A percentile compares a stretch with the other conserved stretches of the same genome.
These are phyloP conservation scores for Pygmarrhopalites habei DNA, from an alignment of 1,140 invertebrate genomes.

Conservation along the genomic window DNA sequence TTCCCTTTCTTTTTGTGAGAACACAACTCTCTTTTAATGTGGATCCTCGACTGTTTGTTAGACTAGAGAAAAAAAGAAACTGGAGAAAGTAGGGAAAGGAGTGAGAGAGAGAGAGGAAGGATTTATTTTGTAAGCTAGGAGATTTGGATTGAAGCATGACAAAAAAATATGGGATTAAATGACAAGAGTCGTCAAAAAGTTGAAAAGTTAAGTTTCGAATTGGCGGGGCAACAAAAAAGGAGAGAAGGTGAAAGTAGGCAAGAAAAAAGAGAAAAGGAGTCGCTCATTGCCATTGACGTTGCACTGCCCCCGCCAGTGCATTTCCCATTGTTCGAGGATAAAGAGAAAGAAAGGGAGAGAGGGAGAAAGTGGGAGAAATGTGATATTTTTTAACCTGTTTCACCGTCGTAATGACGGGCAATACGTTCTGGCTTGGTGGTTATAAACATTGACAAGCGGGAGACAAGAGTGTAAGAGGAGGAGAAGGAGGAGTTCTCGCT, in stretches of 20 bases:
- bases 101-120: background rate
- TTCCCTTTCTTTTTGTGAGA: too few relatives aligned
- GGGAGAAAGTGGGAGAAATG: slow-evolving; percentile 1
- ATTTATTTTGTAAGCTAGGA: background rate
- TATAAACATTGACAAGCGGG: slow-evolving; percentile 21
- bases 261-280: background rate
- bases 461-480: slow-evolving; percentile 2
- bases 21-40: too few relatives aligned
- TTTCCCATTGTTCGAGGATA: too few relatives aligned
- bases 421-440: slow-evolving; percentile 24
- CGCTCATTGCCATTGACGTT: slow-evolving; percentile 18
- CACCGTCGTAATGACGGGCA: slow-evolving; percentile 12
- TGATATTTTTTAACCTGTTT: slow-evolving; percentile 17
- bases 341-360: too few relatives aligned
- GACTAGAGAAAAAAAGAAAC: too few relatives aligned
- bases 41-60: too few relatives aligned
- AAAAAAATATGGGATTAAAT: background rate
- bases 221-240: background rate
- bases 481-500: background rate
- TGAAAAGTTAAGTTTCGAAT: background rate
- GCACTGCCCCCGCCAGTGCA: too few relatives aligned
- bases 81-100: too few relatives aligned
- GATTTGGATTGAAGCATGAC: background rate
- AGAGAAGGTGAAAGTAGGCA: background rate
- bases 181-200: background rate